phyloP scores from a whole-genome alignment of 2,797 vertebrate species.

The Eleutherodactylus coqui region DNA sequence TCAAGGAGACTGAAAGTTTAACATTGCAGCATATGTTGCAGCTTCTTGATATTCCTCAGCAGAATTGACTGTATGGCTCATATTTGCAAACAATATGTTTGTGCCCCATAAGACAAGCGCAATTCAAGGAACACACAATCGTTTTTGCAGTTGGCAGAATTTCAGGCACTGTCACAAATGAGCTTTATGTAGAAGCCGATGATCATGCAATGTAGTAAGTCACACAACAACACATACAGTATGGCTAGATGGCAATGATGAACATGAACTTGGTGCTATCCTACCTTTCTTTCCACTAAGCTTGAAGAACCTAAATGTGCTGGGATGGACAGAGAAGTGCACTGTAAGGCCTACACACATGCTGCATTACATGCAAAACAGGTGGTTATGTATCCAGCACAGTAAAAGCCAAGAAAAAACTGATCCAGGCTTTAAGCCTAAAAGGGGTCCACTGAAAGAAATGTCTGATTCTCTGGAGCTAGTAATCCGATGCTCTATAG shows the following conservation, averaged over 20 bases:
- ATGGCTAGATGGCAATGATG: constrained; percentile 61
- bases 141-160: constrained; percentile 35
- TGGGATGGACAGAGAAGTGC: constrained; percentile 52
- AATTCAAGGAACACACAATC: constrained; percentile 28
- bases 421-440: constrained; percentile 39
- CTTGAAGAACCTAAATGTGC: constrained; percentile 67
- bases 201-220: constrained; percentile 67
- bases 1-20: neutral
- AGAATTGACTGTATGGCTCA: neutral
- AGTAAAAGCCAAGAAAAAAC: constrained; percentile 67
- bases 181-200: constrained; percentile 33
- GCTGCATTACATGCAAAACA: constrained; percentile 69
- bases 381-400: constrained; percentile 65
- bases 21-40: neutral
- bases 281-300: constrained; percentile 60
- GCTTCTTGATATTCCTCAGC: neutral
- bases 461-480: neutral
- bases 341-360: constrained; percentile 61
- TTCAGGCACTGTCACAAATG: constrained; percentile 42
- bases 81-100: neutral
- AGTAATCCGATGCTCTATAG: neutral
- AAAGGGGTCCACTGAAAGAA: neutral
- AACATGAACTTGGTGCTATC: constrained; percentile 53
- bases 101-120: constrained; percentile 19
- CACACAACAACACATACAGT: constrained; percentile 54